phyloP scores from a whole-genome alignment of 2,113 vertebrate genomes.

The Catharus minimus region DNA sequence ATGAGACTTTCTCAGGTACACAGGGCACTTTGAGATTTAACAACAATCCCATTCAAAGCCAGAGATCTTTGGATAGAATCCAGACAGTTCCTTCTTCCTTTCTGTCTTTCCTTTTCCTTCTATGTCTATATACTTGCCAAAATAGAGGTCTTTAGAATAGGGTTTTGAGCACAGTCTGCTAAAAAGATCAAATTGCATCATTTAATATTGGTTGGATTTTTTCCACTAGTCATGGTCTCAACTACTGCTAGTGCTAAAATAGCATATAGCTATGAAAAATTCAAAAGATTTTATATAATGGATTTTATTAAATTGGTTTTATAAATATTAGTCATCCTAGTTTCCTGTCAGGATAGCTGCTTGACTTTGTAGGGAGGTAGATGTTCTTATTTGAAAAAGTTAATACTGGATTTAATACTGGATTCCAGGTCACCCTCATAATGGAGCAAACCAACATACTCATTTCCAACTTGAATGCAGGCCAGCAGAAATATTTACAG shows the following conservation, averaged over 20 bases:
- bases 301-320: slow-evolving; percentile 13
- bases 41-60: slow-evolving; percentile 39
- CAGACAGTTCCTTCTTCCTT: slow-evolving; percentile 23
- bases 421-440: neutral
- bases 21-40: slow-evolving; percentile 40
- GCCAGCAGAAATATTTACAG: neutral
- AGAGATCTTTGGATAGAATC: slow-evolving; percentile 23
- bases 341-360: neutral
- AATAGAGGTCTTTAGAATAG: slow-evolving; percentile 14
- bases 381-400: neutral
- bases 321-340: slow-evolving; percentile 13
- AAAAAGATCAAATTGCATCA: slow-evolving; percentile 43
- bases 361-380: neutral
- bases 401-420: neutral
- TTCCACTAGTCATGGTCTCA: neutral
- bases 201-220: slow-evolving; percentile 32
- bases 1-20: slow-evolving; percentile 53
- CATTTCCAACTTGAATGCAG: neutral
- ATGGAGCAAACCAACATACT: neutral
- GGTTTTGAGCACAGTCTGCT: neutral
- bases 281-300: slow-evolving; percentile 5
- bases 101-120: slow-evolving; percentile 15
- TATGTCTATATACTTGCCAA: neutral
- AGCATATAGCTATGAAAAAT: slow-evolving; percentile 34
- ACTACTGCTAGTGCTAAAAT: slow-evolving; percentile 18